These are phyloP conservation scores for Automeris io DNA, from an alignment of 2,888 invertebrate genomes.

Conservation along the genomic window DNA sequence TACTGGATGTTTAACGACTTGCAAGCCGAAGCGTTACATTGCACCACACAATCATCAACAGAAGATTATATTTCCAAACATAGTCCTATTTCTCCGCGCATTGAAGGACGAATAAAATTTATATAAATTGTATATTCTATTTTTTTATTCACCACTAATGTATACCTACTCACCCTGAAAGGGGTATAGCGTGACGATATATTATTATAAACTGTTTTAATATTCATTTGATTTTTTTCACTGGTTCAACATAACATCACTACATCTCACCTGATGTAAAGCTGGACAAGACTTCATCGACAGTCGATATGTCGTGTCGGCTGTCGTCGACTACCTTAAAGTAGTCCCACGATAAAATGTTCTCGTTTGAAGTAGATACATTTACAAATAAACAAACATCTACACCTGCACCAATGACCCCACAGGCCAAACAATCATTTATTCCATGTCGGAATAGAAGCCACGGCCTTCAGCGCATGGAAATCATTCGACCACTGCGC, in stretches of 20 bases:
- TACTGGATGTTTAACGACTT: constrained; percentile 69
- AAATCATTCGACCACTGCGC: no score
- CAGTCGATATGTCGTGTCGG: no score
- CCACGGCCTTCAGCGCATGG: no score
- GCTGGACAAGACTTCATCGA: no score
- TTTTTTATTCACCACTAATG: constrained; percentile 21
- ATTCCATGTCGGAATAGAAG: no score
- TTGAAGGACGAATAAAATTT: constrained; percentile 79
- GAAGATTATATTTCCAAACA: constrained; percentile 75
- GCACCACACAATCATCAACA: constrained; percentile 71
- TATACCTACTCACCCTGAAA: constrained; percentile 21
- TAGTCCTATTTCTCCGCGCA: constrained; percentile 79
- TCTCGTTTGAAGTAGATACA: no score
- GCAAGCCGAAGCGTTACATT: constrained; percentile 49
- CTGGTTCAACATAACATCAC: not conserved
- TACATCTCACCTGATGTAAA: no score
- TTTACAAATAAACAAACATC: no score
- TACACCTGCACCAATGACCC: no score
- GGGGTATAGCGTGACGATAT: constrained; percentile 17
- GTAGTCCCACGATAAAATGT: no score
- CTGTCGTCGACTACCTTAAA: no score
- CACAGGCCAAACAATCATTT: no score
- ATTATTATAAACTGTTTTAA: constrained; percentile 1
- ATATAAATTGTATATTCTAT: constrained; percentile 37
- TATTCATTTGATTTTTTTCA: not conserved